Conservation (phyloP, 1,140 invertebrate species). For the Drosophila jambulina region DNA sequence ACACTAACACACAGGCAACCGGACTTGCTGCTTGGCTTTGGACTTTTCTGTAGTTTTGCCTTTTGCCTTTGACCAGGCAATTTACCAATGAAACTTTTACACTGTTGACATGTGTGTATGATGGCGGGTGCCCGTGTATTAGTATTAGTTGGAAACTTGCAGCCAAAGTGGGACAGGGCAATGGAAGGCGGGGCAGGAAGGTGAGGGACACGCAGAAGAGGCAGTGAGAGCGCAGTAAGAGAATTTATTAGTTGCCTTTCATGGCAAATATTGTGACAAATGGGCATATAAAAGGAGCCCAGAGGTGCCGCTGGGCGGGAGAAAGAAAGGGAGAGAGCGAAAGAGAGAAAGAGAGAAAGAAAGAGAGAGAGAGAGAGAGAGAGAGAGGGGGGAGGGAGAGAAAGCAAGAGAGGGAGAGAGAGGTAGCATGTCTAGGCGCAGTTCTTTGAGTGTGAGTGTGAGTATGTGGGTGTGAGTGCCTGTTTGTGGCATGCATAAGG, state of each 20-base stretch:
- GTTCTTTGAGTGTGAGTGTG: slow-evolving; percentile 1
- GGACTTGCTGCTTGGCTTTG: slow-evolving; percentile 24
- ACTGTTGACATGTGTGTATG: slow-evolving; percentile 46
- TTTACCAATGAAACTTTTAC: slow-evolving; percentile 55
- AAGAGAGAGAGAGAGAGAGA: background rate
- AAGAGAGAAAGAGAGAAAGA: background rate
- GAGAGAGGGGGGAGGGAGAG: background rate
- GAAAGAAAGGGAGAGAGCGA: background rate
- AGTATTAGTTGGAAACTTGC: slow-evolving; percentile 37
- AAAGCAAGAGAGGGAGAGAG: background rate
- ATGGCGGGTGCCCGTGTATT: background rate
- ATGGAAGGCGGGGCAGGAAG: background rate
- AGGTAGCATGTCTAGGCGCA: slow-evolving; percentile 36
- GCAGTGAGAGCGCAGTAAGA: slow-evolving; percentile 49
- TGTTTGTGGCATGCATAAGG: slow-evolving; percentile 22
- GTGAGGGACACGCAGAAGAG: slow-evolving; percentile 5
- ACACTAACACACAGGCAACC: background rate
- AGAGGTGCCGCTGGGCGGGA: slow-evolving; percentile 21
- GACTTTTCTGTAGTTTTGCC: slow-evolving; percentile 20
- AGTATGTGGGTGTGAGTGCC: slow-evolving; percentile 9
- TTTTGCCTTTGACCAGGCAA: slow-evolving; percentile 48
- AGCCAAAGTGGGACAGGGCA: slow-evolving; percentile 18
- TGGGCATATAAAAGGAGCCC: slow-evolving; percentile 67
- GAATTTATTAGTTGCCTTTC: slow-evolving; percentile 79
- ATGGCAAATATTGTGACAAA: slow-evolving; percentile 78